Base-by-base conservation (phyloP, 1,140 invertebrate species). In the Holcopasites calliopsidis region DNA sequence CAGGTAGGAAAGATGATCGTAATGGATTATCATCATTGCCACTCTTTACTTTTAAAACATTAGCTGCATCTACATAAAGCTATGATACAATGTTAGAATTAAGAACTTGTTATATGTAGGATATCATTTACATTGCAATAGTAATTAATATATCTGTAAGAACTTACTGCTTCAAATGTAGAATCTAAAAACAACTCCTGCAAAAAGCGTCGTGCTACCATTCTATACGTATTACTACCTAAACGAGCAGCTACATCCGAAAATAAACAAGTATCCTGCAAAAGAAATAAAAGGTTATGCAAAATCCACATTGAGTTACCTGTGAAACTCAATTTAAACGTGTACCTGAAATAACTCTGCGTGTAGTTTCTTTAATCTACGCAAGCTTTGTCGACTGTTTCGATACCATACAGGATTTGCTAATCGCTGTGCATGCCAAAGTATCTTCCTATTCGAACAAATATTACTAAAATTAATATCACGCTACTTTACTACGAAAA, bases 101-200 rank as follows among this genome's bases (percentile, higher is more conserved):
- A 38, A 33, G 70, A 79, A 61, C 33, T 57, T 47, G 5, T 42
- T 62, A 13, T 16, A 47, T 3, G 3, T 18, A 10, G 18, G 3
- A 38, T 21, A 50, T n/a, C n/a, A 58, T 28, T 44, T 21, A 21
- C 40, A 16, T 18, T 35, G 42, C n/a, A n/a, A n/a, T n/a, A n/a
- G n/a, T n/a, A n/a, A n/a, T 16, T 3, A 10, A 42, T 28, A 18
- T 18, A 40, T 8, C 35, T 26, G 3, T 23, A 7, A 60, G 60
- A 65, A 85, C 82, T 89, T 85, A 91, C 89, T 68, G 90, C 91
- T 23, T 95, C 94, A 86, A 97, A 97, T 84, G 94, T 93, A 26
- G 97, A 91, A 88, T 99, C 98, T 40, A 98, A 93, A 91, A 99
- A 99, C 7, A 99, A 92, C 91, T 99, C 98, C 89, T 99, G 98